These are phyloP conservation scores for Oplegnathus fasciatus DNA, from an alignment of 2,113 vertebrate species.

Conservation along the genomic window DNA sequence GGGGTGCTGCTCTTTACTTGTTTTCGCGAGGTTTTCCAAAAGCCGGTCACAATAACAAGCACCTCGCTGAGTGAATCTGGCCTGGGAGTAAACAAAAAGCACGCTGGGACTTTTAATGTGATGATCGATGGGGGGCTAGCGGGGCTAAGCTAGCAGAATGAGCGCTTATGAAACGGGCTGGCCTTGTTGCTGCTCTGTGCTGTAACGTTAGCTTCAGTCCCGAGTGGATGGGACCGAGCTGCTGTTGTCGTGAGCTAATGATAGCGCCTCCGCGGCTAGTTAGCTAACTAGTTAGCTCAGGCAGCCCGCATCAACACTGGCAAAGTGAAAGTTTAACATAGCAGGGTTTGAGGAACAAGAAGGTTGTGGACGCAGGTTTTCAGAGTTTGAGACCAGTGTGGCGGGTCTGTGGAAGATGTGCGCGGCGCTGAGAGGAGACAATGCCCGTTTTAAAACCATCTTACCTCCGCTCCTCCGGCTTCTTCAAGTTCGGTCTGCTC, in stretches of 20 bases:
- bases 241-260: slow-evolving; percentile 47
- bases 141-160: slow-evolving; percentile 22
- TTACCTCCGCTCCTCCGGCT: slow-evolving; percentile 83
- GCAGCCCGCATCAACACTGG: background rate
- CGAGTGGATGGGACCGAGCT: slow-evolving; percentile 8
- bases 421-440: background rate
- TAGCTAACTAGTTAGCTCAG: slow-evolving; percentile 42
- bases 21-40: background rate
- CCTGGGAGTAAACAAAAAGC: background rate
- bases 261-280: slow-evolving; percentile 25
- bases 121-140: background rate
- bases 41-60: background rate
- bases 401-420: background rate
- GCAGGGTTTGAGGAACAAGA: fast-evolving
- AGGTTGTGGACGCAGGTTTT: fast-evolving
- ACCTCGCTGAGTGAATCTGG: background rate
- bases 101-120: background rate
- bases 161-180: slow-evolving; percentile 21
- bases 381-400: fast-evolving
- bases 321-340: slow-evolving; percentile 28
- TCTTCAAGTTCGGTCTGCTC: slow-evolving; percentile 78
- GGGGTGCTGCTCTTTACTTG: background rate
- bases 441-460: slow-evolving; percentile 35
- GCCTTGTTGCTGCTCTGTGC: slow-evolving; percentile 41
- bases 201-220: slow-evolving; percentile 36